Conservation (phyloP, 2,113 vertebrate species). For the Tretioscincus oriximinensis region DNA sequence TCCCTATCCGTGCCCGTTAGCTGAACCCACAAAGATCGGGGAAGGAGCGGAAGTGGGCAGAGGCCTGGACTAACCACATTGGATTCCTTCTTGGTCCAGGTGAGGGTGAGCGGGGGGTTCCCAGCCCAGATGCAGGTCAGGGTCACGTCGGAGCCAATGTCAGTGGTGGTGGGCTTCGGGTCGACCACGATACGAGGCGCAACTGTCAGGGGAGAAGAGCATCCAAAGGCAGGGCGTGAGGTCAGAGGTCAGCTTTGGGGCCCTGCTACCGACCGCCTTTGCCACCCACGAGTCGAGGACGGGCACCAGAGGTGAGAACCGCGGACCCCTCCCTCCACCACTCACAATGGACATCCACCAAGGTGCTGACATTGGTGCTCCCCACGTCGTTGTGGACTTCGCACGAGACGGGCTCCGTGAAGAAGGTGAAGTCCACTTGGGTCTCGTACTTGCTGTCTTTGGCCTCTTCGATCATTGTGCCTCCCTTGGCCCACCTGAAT, state of each 20-base stretch:
- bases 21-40: too few species aligned
- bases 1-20: too few species aligned
- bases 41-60: conserved; percentile 19
- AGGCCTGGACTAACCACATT: conserved; percentile 80
- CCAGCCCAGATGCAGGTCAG: conserved; percentile 94
- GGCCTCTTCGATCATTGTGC: conserved; percentile 88
- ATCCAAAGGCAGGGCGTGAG: not conserved
- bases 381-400: conserved; percentile 94
- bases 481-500: conserved; percentile 92
- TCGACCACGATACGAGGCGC: conserved; percentile 91
- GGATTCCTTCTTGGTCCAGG: conserved; percentile 96
- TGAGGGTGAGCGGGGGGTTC: conserved; percentile 92
- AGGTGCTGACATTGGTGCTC: conserved; percentile 95
- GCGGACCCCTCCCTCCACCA: not conserved
- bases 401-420: conserved; percentile 95
- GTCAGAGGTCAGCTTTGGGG: too few species aligned
- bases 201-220: conserved; percentile 65
- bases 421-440: conserved; percentile 92
- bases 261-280: too few species aligned
- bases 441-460: conserved; percentile 88
- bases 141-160: conserved; percentile 90
- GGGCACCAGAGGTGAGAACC: not conserved
- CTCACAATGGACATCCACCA: conserved; percentile 96
- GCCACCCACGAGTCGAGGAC: too few species aligned
- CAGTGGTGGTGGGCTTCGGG: conserved; percentile 85